Evolutionary conservation across 2,888 invertebrate species (phyloP), one percentile per base, ranked within the genome.

Genomic region (Clusia tigrina): DNA sequence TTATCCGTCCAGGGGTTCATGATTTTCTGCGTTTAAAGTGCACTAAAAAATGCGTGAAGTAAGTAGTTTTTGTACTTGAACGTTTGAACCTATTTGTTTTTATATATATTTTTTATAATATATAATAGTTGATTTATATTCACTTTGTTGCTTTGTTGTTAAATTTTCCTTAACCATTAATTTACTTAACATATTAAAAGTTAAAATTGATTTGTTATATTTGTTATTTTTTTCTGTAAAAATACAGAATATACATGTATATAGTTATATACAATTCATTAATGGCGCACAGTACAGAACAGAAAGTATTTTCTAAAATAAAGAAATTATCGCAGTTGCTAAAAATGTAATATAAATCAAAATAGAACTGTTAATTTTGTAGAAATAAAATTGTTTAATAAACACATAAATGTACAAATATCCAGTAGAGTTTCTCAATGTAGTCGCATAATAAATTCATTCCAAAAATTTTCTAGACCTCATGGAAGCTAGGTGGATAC

Each of bases 1-100:
- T 74, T 72, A 74, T 74, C 74, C 74, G 74, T 74, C 74, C 74
- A 74, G 71, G 69, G 72, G 74, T 76, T 74, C 74, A 74, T 72
- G 71, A 69, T 17, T 5, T 10, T 51, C 25, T 56, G n/a, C n/a
- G n/a, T 38, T 56, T 42, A 38, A 42, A 23, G 15, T 56, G 38
- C 22, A 12, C 10, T 37, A 9, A n/a, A 5, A 26, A 22, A 18
- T 38, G 26, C 46, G 23, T 23, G 2, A 23, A 42, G 48, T 3
- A 48, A 48, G 20, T 18, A 20, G 48, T 22, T 17, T n/a, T n/a
- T n/a, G 42, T 42, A n/a, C n/a, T 42, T 42, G 42, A 42, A 42
- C n/a, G 3, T 5, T 9, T 42, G 42, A 42, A 42, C 42, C n/a
- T 42, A 3, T 32, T 42, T 42, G n/a, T 42, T 42, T 42, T 32